A percentile compares a stretch with the other conserved stretches of the same genome.
Evolutionary conservation across 2,113 vertebrate species (phyloP).

Genomic region (Glareola pratincola): DNA sequence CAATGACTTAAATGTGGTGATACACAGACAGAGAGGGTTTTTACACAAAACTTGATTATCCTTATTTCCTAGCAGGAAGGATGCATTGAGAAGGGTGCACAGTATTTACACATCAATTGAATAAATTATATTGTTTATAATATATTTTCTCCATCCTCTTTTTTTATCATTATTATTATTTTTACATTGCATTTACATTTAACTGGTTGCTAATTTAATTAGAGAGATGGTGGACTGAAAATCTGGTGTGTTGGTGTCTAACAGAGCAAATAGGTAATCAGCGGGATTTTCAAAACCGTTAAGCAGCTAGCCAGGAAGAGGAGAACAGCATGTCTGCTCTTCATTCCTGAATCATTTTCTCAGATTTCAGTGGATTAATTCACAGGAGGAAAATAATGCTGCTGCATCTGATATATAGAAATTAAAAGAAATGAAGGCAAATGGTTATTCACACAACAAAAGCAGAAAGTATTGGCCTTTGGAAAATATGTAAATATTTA

Average conservation of each 20-base stretch:
- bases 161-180: not conserved
- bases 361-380: slow-evolving; percentile 8
- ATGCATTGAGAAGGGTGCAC: not conserved
- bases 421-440: not conserved
- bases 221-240: not conserved
- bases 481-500: slow-evolving; percentile 35
- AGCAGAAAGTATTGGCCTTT: not conserved
- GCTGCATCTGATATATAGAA: not conserved
- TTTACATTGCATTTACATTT: not conserved
- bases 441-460: slow-evolving; percentile 26
- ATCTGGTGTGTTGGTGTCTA: not conserved
- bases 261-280: not conserved
- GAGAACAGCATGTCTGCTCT: not conserved
- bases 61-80: not conserved
- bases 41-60: not conserved
- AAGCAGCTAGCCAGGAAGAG: not conserved
- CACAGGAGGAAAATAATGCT: not conserved
- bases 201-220: not conserved
- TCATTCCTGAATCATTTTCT: slow-evolving; percentile 30
- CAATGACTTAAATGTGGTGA: not conserved
- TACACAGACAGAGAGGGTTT: not conserved
- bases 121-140: not conserved
- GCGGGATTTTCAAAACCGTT: not conserved
- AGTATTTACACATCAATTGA: not conserved
- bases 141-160: not conserved